Percentiles rank a stretch among this genome's conserved stretches.
phyloP scores from a whole-genome alignment of 2,797 vertebrate genomes.

The Poecilia velifera region DNA sequence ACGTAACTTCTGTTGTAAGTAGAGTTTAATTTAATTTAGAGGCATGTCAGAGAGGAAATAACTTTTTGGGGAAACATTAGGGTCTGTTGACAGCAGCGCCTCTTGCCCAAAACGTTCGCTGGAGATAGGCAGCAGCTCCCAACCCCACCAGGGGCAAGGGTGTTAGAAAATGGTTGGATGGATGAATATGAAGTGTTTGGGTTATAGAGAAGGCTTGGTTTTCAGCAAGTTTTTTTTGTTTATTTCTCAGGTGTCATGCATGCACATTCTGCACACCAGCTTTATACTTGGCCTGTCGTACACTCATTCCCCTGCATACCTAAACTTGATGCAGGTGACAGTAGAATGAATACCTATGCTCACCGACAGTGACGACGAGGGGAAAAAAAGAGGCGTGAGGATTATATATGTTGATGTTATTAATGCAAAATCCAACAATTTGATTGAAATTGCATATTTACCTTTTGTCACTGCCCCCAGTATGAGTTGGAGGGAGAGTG shows the following conservation, averaged over 20 bases:
- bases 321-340: not conserved
- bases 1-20: not conserved
- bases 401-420: not conserved
- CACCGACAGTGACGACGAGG: not conserved
- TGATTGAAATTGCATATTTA: not conserved
- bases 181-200: not conserved
- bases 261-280: not conserved
- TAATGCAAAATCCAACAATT: not conserved
- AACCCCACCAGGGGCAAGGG: too few species aligned
- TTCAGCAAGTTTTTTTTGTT: not conserved
- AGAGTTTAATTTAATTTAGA: not conserved
- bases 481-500: not conserved
- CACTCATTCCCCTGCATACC: not conserved
- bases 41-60: too few species aligned
- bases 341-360: not conserved
- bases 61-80: too few species aligned
- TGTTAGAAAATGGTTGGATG: too few species aligned
- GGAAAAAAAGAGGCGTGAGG: not conserved
- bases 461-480: not conserved
- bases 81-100: not conserved
- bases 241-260: not conserved
- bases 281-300: not conserved
- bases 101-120: too few species aligned
- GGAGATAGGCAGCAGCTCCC: too few species aligned
- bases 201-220: not conserved